Evolutionary conservation across 2,113 vertebrate species (phyloP).

Genomic region (Chaenogobius annularis): DNA sequence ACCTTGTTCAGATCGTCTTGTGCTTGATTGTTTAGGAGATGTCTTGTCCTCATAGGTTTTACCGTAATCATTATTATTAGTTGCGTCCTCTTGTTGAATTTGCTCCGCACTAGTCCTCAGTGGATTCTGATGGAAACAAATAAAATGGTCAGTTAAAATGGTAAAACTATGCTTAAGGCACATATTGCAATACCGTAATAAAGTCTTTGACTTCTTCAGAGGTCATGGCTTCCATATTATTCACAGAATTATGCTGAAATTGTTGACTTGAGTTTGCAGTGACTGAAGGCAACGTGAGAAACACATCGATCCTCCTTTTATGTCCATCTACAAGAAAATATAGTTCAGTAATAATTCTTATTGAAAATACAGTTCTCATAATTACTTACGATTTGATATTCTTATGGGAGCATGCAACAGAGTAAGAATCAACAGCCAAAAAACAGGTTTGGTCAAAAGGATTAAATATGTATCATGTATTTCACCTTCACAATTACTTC

Average conservation of each 20-base stretch:
- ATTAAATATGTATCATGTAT: not conserved
- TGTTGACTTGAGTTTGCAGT: conserved; percentile 37
- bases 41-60: not conserved
- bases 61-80: not conserved
- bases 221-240: conserved; percentile 11
- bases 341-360: not conserved
- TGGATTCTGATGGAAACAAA: not conserved
- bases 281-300: conserved; percentile 27
- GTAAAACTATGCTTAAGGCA: not conserved
- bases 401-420: not conserved
- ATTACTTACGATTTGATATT: too few relatives aligned
- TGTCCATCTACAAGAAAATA: not conserved
- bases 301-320: conserved; percentile 29
- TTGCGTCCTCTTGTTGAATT: not conserved
- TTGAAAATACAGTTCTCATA: too few relatives aligned
- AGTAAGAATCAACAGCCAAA: not conserved
- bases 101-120: not conserved
- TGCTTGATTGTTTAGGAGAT: not conserved
- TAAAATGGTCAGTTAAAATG: not conserved
- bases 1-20: conserved; percentile 6
- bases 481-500: not conserved
- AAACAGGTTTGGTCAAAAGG: not conserved
- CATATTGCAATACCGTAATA: conserved; percentile 25
- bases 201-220: conserved; percentile 20
- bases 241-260: conserved; percentile 17